Percentiles rank a stretch among this genome's conserved stretches.
Conservation (phyloP, 2,888 invertebrate genomes). For the Fragum sueziense region DNA sequence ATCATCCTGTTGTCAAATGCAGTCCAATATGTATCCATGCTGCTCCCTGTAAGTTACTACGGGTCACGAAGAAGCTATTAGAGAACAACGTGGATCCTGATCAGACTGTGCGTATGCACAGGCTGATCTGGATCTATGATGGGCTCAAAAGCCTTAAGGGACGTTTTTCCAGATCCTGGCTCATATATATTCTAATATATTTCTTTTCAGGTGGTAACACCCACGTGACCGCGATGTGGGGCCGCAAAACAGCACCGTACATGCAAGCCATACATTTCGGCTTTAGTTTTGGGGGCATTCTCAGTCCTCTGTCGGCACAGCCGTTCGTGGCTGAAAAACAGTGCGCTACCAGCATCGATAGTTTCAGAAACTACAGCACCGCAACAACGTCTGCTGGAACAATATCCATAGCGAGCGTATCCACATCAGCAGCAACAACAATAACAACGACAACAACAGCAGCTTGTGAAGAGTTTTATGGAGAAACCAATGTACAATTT, state of each 20-base stretch:
- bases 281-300: slow-evolving; percentile 82
- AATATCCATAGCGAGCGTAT: background rate
- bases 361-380: background rate
- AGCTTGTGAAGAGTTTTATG: slow-evolving; percentile 9
- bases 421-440: background rate
- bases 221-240: slow-evolving; percentile 70
- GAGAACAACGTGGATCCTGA: too few relatives aligned
- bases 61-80: too few relatives aligned
- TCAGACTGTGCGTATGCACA: too few relatives aligned
- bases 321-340: slow-evolving; percentile 76
- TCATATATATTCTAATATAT: too few relatives aligned
- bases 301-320: slow-evolving; percentile 82
- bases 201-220: slow-evolving; percentile 56
- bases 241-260: slow-evolving; percentile 77
- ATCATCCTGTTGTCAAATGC: too few relatives aligned
- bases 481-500: slow-evolving; percentile 50
- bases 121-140: too few relatives aligned
- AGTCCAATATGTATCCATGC: too few relatives aligned
- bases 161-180: too few relatives aligned
- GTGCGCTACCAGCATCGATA: background rate
- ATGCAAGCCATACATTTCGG: slow-evolving; percentile 83
- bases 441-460: background rate
- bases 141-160: too few relatives aligned
- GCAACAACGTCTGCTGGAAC: background rate
- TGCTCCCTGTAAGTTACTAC: too few relatives aligned